Base-by-base conservation (phyloP, 2,797 vertebrate genomes). In the Gallinago nigripennis region DNA sequence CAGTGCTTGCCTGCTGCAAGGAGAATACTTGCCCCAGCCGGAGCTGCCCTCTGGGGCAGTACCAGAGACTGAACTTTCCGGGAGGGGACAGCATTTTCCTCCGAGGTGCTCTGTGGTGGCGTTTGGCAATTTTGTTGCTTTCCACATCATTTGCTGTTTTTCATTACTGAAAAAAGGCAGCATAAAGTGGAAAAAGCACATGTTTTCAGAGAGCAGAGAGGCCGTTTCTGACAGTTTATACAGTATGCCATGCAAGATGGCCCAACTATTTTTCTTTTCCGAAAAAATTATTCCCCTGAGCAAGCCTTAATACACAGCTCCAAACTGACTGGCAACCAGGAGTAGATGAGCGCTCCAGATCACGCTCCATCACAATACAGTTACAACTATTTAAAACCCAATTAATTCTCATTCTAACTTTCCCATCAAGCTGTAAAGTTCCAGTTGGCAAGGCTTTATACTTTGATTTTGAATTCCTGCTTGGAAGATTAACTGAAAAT, bases 381-480 rank as follows among this genome's bases (percentile, higher is more conserved):
- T 90, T 95, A 96, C 85, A 94, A 90, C 70, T 91, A 78, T 86
- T 96, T 94, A 94, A 95, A 96, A 88, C 70, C 63, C 80, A 94
- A 90, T 96, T 96, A 96, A 88, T 90, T 97, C 71, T 83, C 45
- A 65, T 93, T 82, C 85, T 91, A 82, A 91, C 65, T 90, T 83
- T 94, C 94, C 87, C 87, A 92, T 86, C 77, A 35, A 79, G 91
- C 94, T 94, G 85, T 63, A 82, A 91, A 91, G 94, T 90, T 96
- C 92, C 94, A 94, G 43, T 94, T 94, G 91, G 94, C 85, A 88
- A 48, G 11, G 82, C 70, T 88, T 90, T 92, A 88, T 63, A 86
- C 91, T 96, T 97, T 96, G 96, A 94, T 96, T 97, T 90, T 78
- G 85, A 92, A 94, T 94, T 92, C 69, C 89, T 88, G 50, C 87